Conservation (phyloP, 2,113 vertebrate genomes). For the Atrichornis clamosus region DNA sequence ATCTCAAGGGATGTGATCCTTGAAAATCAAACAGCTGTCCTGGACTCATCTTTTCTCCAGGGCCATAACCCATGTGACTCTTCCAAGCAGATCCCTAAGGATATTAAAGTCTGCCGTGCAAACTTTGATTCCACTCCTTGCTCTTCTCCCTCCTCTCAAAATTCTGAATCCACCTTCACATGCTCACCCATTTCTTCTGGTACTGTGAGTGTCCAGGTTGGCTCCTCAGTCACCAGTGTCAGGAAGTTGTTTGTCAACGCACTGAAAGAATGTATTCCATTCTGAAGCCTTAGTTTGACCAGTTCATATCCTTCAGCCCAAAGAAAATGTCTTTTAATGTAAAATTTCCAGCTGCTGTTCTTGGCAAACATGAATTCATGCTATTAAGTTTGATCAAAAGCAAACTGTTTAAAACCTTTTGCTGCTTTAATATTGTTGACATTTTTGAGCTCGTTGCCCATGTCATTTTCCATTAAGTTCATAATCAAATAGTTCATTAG, state of each 20-base stretch:
- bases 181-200: neutral
- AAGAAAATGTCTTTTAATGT: neutral
- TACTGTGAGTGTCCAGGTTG: neutral
- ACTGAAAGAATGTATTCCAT: neutral
- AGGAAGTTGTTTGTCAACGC: neutral
- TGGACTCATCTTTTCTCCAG: neutral
- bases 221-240: neutral
- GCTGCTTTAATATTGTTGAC: neutral
- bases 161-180: neutral
- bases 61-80: neutral
- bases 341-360: neutral
- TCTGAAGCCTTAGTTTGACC: neutral
- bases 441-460: neutral
- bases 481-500: neutral
- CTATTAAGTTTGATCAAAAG: neutral
- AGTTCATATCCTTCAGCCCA: neutral
- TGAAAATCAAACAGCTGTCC: neutral
- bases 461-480: neutral
- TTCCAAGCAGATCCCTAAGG: neutral
- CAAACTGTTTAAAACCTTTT: neutral
- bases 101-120: neutral
- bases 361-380: neutral
- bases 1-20: neutral
- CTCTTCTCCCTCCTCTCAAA: neutral
- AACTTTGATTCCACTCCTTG: neutral